phyloP scores from a whole-genome alignment of 2,797 vertebrate species.

The Chromis chromis region DNA sequence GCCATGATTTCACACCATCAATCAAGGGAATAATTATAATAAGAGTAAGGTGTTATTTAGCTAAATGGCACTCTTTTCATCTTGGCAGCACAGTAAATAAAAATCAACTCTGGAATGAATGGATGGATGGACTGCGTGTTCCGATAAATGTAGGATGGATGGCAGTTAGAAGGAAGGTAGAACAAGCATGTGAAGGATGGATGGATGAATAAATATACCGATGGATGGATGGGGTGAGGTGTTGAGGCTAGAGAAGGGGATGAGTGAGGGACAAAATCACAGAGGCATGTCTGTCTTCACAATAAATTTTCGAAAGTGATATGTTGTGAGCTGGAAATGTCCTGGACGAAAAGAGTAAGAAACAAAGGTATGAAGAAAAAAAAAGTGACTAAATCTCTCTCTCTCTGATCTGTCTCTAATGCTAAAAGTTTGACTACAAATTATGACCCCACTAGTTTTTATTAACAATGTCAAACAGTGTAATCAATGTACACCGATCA shows the following conservation, averaged over 20 bases:
- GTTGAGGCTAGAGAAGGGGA: neutral
- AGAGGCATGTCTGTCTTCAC: neutral
- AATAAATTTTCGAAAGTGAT: neutral
- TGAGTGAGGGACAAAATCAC: slow-evolving; percentile 5
- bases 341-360: neutral
- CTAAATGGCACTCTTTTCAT: slow-evolving; percentile 14
- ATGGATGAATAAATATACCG: neutral
- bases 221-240: neutral
- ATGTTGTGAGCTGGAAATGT: neutral
- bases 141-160: slow-evolving; percentile 9
- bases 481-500: neutral
- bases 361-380: neutral
- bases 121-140: neutral
- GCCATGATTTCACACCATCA: slow-evolving; percentile 5
- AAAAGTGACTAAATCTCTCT: neutral
- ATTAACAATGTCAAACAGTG: neutral
- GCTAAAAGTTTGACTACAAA: neutral
- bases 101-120: neutral
- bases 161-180: neutral
- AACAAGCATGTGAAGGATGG: neutral
- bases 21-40: slow-evolving; percentile 1
- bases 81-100: slow-evolving; percentile 10
- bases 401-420: neutral
- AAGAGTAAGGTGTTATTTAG: slow-evolving; percentile 14
- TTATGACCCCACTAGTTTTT: neutral